A percentile compares a stretch with the other conserved stretches of the same genome.
These are phyloP conservation scores for Thysanoteuthis rhombus DNA, from an alignment of 2,888 invertebrate species.

Conservation along the genomic window DNA sequence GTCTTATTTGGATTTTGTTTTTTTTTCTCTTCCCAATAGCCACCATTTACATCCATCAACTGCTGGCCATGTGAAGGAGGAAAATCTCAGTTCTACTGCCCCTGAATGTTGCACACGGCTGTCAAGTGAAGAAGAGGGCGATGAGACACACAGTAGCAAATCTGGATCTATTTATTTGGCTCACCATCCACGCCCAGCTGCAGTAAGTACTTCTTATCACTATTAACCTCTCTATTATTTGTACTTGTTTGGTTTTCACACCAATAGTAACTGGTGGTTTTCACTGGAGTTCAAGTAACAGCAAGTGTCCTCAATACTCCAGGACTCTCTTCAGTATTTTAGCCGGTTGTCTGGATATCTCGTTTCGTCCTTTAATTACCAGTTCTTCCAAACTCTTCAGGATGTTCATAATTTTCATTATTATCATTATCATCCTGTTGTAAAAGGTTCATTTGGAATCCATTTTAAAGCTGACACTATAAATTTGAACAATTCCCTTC, in stretches of 20 bases:
- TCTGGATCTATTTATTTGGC: constrained; percentile 41
- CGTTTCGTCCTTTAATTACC: too few relatives aligned
- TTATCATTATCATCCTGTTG: neutral
- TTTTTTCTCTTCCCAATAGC: neutral
- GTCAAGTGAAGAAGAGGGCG: constrained; percentile 44
- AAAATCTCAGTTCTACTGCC: constrained; percentile 26
- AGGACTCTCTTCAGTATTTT: too few relatives aligned
- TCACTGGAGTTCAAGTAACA: too few relatives aligned
- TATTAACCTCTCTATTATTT: too few relatives aligned
- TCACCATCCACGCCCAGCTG: constrained; percentile 62
- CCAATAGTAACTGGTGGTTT: too few relatives aligned
- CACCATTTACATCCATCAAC: constrained; percentile 17
- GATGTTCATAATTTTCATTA: neutral
- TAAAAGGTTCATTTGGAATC: too few relatives aligned
- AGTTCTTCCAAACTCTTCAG: too few relatives aligned
- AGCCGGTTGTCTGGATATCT: too few relatives aligned
- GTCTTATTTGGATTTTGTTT: neutral
- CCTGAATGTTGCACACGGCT: constrained; percentile 27
- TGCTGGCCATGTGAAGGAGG: constrained; percentile 29
- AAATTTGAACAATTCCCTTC: too few relatives aligned
- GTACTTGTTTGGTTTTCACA: too few relatives aligned
- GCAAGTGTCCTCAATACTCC: too few relatives aligned
- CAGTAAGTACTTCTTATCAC: constrained; percentile 54
- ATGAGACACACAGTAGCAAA: constrained; percentile 45
- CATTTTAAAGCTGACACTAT: too few relatives aligned